Evolutionary conservation across 2,888 invertebrate species (phyloP).

Genomic region (Smittia sp.): DNA sequence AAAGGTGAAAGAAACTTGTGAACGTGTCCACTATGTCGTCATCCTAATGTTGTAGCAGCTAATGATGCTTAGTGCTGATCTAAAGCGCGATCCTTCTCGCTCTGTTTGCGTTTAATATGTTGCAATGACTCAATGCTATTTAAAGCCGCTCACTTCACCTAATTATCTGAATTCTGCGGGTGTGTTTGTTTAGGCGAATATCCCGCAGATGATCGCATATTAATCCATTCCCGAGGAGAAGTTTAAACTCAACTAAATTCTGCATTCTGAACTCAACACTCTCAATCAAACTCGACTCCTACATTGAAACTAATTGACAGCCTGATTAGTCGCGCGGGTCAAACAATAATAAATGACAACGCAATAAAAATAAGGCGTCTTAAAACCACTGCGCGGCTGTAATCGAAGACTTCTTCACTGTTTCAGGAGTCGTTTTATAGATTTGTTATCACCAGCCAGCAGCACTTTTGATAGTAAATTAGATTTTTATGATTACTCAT

Average conservation of each 20-base stretch:
- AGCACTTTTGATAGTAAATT: no score
- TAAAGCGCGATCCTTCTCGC: no score
- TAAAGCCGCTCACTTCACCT: neutral
- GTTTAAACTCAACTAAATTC: neutral
- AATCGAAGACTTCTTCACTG: neutral
- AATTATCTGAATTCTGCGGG: neutral
- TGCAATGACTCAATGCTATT: neutral
- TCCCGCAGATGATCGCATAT: neutral
- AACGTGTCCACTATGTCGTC: no score
- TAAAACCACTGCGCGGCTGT: neutral
- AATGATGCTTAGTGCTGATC: no score
- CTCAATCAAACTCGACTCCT: neutral
- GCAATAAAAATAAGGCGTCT: neutral
- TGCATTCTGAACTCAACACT: neutral
- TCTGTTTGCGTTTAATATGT: no score
- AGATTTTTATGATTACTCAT: no score
- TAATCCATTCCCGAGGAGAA: neutral
- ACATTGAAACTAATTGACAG: neutral
- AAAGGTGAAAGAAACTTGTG: no score
- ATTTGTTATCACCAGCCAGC: neutral
- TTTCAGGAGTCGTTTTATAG: neutral
- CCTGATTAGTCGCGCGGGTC: neutral
- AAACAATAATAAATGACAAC: neutral
- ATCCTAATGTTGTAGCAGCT: no score
- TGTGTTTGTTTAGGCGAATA: neutral